These are phyloP conservation scores for Mimumesa dahlbomi DNA, from an alignment of 2,888 invertebrate genomes.

Conservation along the genomic window DNA sequence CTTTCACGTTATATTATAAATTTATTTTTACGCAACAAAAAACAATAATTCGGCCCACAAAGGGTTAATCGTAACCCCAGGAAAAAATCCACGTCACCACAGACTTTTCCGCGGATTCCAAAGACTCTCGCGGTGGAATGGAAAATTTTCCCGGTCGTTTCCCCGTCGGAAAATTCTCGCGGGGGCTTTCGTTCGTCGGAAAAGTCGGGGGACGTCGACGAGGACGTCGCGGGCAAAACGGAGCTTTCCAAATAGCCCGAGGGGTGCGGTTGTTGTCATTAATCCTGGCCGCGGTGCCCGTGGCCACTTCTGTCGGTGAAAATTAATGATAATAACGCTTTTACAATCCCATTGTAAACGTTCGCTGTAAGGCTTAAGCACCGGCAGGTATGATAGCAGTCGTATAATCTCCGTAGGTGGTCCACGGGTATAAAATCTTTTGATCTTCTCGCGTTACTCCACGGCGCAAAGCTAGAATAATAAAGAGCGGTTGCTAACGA, in stretches of 20 bases:
- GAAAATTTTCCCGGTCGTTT: too few relatives aligned
- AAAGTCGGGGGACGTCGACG: background rate
- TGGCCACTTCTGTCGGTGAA: slow-evolving; percentile 23
- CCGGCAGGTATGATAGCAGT: slow-evolving; percentile 12
- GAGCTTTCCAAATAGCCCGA: slow-evolving; percentile 28
- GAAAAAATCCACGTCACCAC: too few relatives aligned
- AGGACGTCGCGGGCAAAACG: background rate
- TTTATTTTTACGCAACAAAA: too few relatives aligned
- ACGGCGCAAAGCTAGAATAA: slow-evolving; percentile 4
- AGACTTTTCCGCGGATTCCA: too few relatives aligned
- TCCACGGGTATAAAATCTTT: slow-evolving; percentile 14
- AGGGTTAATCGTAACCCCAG: too few relatives aligned
- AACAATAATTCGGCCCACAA: too few relatives aligned
- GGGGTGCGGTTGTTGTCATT: slow-evolving; percentile 47
- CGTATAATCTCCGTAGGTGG: slow-evolving; percentile 23
- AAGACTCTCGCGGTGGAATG: too few relatives aligned
- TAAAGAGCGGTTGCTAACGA: slow-evolving; percentile 19
- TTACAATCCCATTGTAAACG: slow-evolving; percentile 40
- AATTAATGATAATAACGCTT: slow-evolving; percentile 51
- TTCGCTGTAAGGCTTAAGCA: slow-evolving; percentile 9
- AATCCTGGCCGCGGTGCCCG: slow-evolving; percentile 34
- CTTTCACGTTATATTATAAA: too few relatives aligned
- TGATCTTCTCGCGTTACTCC: background rate
- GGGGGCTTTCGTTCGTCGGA: background rate
- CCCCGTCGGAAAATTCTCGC: too few relatives aligned